Evolutionary conservation across 1,140 invertebrate species (phyloP), one percentile per base, ranked within the genome.

Genomic region (Drosophila nigrodunni): DNA sequence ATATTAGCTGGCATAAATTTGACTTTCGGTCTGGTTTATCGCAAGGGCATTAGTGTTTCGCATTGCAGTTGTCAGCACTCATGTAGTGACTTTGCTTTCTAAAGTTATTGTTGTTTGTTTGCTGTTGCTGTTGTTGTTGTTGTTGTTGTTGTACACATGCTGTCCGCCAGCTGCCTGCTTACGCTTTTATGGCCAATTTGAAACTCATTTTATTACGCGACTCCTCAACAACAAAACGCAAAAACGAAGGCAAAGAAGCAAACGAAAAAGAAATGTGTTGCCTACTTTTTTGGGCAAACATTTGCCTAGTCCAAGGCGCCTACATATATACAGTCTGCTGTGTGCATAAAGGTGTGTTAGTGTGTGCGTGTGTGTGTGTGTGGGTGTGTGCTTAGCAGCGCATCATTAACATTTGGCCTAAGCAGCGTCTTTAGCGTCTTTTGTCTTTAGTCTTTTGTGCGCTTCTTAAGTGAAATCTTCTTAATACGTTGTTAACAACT

Each of bases 401-500:
- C 76, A 71, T 82, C 80, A 82, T 82, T 82, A 82, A 83, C 80
- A 74, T 74, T 57, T 65, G 59, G 58, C 68, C 49, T 58, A 35
- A 69, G 44, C 50, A 52, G 47, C 46, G 30, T 67, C 62, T 73
- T 58, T 44, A 41, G 44, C 54, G 30, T 50, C 41, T 58, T 70
- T 74, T 85, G 69, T 67, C 47, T 67, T 60, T 55, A 35, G 62
- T 46, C 62, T 37, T 46, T 64, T 60, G 55, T 61, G 57, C 39
- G 41, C 67, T 76, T 75, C 68, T 87, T 87, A 82, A 86, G 82
- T 86, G 76, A 82, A 86, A 87, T 87, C 79, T 79, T 65, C 82
- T 74, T 87, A 86, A 87, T 86, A 87, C 64, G 71, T 68, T 86
- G 82, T 86, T 86, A 87, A 87, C 82, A 86, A 86, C 82, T 86